Conservation (phyloP, 2,113 vertebrate species). For the Donacobius atricapilla region DNA sequence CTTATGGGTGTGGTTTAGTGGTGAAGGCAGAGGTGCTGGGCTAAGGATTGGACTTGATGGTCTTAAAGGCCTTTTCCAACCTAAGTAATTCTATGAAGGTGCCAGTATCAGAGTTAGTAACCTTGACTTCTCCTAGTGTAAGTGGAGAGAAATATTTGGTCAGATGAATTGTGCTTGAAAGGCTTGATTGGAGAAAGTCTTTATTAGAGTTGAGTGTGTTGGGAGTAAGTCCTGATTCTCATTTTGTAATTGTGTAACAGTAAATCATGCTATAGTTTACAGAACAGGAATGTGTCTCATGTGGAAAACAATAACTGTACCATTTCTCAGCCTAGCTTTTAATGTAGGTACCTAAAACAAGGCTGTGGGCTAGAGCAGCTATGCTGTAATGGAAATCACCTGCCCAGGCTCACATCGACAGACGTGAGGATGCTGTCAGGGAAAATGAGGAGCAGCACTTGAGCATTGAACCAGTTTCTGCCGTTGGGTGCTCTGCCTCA, state of each 20-base stretch:
- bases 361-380: not conserved
- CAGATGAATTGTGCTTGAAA: not conserved
- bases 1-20: not conserved
- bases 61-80: not conserved
- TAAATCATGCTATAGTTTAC: not conserved
- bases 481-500: not conserved
- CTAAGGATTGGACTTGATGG: not conserved
- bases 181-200: not conserved
- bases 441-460: not conserved
- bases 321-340: not conserved
- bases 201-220: not conserved
- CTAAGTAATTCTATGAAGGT: not conserved
- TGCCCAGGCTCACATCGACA: not conserved
- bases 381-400: not conserved
- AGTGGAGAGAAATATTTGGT: not conserved
- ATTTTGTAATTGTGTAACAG: not conserved
- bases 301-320: not conserved
- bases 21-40: not conserved
- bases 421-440: not conserved
- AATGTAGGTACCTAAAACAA: not conserved
- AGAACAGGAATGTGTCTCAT: not conserved
- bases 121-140: not conserved
- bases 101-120: not conserved
- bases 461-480: not conserved
- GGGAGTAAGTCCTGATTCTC: not conserved